Base-by-base conservation (phyloP, 2,888 invertebrate genomes). In the Tubulanus polymorphus region DNA sequence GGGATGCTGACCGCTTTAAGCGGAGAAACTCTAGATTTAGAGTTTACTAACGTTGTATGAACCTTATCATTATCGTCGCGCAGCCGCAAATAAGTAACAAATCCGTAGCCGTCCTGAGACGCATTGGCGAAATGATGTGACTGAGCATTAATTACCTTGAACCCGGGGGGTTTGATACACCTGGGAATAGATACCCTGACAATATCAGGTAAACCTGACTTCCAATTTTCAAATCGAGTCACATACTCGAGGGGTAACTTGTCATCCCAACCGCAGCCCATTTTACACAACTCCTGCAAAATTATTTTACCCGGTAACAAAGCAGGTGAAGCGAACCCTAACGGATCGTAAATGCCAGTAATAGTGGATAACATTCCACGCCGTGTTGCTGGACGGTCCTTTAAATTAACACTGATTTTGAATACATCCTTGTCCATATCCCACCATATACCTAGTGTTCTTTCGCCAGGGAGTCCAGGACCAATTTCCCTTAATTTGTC, bases 221-320 rank as follows among this genome's bases (percentile, higher is more conserved):
- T 8, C 32, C 51, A 41, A n/a, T n/a, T n/a, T n/a, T n/a, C n/a
- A n/a, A n/a, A n/a, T n/a, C n/a, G n/a, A n/a, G n/a, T n/a, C n/a
- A n/a, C n/a, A n/a, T n/a, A n/a, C n/a, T n/a, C n/a, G n/a, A n/a
- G n/a, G 6, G 51, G 51, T 18, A 54, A 18, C 25, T 12, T 18
- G 15, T 54, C 54, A 52, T 54, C 54, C 54, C 54, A 54, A 2
- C 51, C 55, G 23, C 26, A 29, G 10, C 35, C 32, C 54, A 52
- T 18, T 12, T 26, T 29, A 20, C 53, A 54, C 25, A 53, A 15
- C n/a, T 28, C 25, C 29, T 53, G 53, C 18, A 53, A 53, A n/a
- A 53, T 26, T 25, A 45, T 53, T 30, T 53, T 53, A 12, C 47
- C 53, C 23, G 25, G 18, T 28, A 3, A 23, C n/a, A 53, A 35